These are phyloP conservation scores for Poeciliopsis retropinna DNA, from an alignment of 2,113 vertebrate genomes.

Conservation along the genomic window DNA sequence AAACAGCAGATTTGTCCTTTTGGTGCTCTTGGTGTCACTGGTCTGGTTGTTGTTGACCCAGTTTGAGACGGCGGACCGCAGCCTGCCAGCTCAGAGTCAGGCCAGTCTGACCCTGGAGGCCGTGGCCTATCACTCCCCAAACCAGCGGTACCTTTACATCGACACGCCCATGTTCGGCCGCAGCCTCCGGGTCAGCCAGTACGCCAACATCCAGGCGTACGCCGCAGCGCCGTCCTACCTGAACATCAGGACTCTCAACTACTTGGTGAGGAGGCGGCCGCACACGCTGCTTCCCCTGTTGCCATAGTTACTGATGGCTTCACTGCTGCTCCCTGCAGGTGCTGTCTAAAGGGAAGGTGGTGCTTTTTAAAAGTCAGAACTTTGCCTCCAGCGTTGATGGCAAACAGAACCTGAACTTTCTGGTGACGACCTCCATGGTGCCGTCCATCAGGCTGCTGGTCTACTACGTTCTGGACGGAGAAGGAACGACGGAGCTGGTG, in stretches of 20 bases:
- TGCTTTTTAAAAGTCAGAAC: constrained; percentile 69
- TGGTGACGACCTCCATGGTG: constrained; percentile 86
- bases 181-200: constrained; percentile 74
- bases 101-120: constrained; percentile 77
- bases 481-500: constrained; percentile 86
- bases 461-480: constrained; percentile 88
- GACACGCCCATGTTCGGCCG: constrained; percentile 76
- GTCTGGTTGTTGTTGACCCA: constrained; percentile 69
- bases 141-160: constrained; percentile 90
- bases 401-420: constrained; percentile 81
- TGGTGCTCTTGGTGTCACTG: background rate
- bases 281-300: background rate
- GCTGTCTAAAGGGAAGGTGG: constrained; percentile 78
- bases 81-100: constrained; percentile 80
- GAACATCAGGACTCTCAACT: constrained; percentile 85
- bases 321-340: constrained; percentile 33
- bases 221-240: constrained; percentile 78
- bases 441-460: constrained; percentile 90
- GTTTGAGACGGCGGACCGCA: constrained; percentile 82
- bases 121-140: constrained; percentile 83
- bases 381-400: constrained; percentile 44
- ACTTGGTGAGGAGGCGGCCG: constrained; percentile 81
- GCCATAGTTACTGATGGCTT: constrained; percentile 3
- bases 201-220: constrained; percentile 78
- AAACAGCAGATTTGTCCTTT: background rate